Conservation (phyloP, 2,113 vertebrate species). For the Halichoerus grypus region DNA sequence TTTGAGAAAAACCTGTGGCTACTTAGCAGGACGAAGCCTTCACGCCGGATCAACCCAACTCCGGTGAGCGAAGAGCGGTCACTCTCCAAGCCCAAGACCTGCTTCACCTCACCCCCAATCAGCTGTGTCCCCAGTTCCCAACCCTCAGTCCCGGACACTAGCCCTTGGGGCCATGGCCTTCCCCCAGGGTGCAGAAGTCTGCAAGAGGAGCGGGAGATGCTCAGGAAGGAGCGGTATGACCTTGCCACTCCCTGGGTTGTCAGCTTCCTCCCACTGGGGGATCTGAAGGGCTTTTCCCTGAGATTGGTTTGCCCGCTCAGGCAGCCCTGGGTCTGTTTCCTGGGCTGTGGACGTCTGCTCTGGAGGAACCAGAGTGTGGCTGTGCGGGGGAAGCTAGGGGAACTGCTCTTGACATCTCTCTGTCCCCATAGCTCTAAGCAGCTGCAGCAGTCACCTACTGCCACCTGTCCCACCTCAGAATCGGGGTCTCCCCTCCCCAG, state of each 20-base stretch:
- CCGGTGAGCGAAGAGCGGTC: conserved; percentile 95
- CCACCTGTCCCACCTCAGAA: conserved; percentile 85
- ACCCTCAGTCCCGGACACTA: conserved; percentile 78
- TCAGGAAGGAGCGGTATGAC: conserved; percentile 95
- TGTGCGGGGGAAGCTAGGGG: neutral
- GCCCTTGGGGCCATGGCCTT: conserved; percentile 84
- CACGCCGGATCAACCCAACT: conserved; percentile 97
- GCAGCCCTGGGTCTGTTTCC: conserved; percentile 24
- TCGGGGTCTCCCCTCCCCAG: conserved; percentile 86
- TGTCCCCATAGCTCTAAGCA: conserved; percentile 90
- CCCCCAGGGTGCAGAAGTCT: conserved; percentile 88
- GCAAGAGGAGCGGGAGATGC: conserved; percentile 96
- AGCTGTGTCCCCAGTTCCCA: conserved; percentile 87
- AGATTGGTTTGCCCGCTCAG: neutral
- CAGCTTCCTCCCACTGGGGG: conserved; percentile 18
- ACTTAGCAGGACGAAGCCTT: conserved; percentile 93
- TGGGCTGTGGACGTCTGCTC: conserved; percentile 1
- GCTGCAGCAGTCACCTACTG: conserved; percentile 88
- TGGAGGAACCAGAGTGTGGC: neutral
- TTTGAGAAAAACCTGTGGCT: conserved; percentile 58
- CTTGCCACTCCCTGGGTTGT: conserved; percentile 43
- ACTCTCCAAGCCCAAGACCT: conserved; percentile 96
- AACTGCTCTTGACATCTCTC: neutral
- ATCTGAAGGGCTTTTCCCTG: conserved; percentile 42
- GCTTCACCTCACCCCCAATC: conserved; percentile 97